phyloP scores from a whole-genome alignment of 2,113 vertebrate genomes.

The Pteruthius melanotis region DNA sequence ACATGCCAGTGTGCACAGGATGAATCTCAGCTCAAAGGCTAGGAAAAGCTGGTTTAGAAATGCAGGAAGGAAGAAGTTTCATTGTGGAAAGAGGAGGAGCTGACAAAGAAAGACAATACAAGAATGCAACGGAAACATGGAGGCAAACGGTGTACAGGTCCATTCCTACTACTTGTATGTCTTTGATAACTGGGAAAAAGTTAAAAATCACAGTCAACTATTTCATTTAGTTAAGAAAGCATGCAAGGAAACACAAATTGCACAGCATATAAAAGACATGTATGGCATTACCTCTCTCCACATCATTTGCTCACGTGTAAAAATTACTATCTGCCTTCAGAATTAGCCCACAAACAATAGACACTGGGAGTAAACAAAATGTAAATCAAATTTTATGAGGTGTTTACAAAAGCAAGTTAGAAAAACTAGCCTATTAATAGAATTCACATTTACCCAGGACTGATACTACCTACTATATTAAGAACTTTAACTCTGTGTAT shows the following conservation, averaged over 20 bases:
- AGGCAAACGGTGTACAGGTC: background rate
- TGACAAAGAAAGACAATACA: constrained; percentile 8
- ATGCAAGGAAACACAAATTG: background rate
- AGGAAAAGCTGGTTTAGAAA: constrained; percentile 24
- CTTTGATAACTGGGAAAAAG: background rate
- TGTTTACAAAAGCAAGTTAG: background rate
- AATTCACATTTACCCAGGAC: background rate
- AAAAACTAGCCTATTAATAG: constrained; percentile 37
- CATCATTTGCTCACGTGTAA: background rate
- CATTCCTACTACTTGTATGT: background rate
- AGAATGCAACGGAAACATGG: background rate
- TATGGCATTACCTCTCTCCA: background rate
- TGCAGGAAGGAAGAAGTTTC: constrained; percentile 47
- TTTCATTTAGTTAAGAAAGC: background rate
- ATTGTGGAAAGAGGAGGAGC: background rate
- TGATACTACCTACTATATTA: constrained; percentile 27
- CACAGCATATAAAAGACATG: background rate
- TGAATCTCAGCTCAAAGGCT: background rate
- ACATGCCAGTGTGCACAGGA: background rate
- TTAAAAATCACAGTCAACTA: background rate
- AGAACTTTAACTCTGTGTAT: background rate
- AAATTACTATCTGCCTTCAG: background rate
- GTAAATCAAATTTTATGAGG: background rate
- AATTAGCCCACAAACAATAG: background rate
- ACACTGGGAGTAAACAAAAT: background rate